Base-by-base conservation (phyloP, 37 sponge, comb jelly and placozoan genomes). In the Bolinopsis microptera region DNA sequence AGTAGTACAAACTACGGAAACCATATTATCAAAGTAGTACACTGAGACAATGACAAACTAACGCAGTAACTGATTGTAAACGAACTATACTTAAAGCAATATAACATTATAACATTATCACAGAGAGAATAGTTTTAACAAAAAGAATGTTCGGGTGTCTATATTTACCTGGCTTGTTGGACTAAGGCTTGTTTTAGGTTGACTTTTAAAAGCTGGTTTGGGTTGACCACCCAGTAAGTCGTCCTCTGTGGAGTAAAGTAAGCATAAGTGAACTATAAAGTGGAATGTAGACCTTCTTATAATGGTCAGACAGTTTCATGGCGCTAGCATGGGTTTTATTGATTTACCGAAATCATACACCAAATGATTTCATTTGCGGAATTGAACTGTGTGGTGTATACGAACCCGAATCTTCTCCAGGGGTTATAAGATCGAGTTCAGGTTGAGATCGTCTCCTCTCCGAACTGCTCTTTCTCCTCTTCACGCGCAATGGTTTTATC, bases 401-500 rank as follows among this genome's bases (percentile, higher is more conserved):
- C 61, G 61, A 48, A 48, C 61, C 61, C 13, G 61, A 48, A 48
- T 48, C 61, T 13, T 48, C 61, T 13, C 61, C 61, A 48, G 61
- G 61, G 61, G 61, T 48, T 48, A 48, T 48, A 13, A 48, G 61
- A 48, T 86, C 28, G 0, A 86, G 41, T n/a, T 86, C 90, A n/a
- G 90, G 90, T 23, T 86, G 90, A 86, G 90, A 86, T 8, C 90
- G 41, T n/a, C 90, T 86, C 90, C 90, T 86, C 24, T 86, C 90
- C 61, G 90, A 86, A 30, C 90, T 86, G 36, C 61, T 86, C 90
- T 86, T 38, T 26, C 90, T 28, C 26, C 61, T 86, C 61, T 86
- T 86, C 13, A 86, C 35, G 30, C 90, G 1, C 1, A 21, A 0
- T 48, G 16, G 90, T 48, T 22, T 3, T 34, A 30, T 35, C 61